phyloP scores from a whole-genome alignment of 37 sponge, comb jelly and placozoan species.

The Hormiphora californensis region DNA sequence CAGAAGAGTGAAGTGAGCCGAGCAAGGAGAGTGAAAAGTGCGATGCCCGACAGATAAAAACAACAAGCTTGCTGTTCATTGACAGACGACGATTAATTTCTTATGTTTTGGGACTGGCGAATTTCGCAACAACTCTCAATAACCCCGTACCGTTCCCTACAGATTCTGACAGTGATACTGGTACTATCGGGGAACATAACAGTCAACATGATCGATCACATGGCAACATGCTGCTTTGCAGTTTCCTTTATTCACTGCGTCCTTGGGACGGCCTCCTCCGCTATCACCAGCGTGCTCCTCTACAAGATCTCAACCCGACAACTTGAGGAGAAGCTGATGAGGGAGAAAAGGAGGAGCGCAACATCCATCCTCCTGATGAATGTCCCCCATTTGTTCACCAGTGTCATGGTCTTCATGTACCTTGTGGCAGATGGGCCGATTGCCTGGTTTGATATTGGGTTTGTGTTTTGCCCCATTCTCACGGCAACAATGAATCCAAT shows the following conservation, averaged over 20 bases:
- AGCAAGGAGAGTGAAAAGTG: too few species aligned
- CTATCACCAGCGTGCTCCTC: not conserved
- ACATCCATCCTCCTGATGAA: slow-evolving; percentile 50
- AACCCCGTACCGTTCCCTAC: not conserved
- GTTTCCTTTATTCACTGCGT: slow-evolving; percentile 28
- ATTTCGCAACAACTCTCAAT: too few species aligned
- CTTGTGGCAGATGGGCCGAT: not conserved
- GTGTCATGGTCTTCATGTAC: not conserved
- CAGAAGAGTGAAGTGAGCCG: too few species aligned
- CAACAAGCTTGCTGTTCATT: too few species aligned
- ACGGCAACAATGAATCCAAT: slow-evolving; percentile 33
- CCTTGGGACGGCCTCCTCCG: not conserved
- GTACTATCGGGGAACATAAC: not conserved
- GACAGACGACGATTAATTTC: too few species aligned
- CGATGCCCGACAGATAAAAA: too few species aligned
- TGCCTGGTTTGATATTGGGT: slow-evolving; percentile 38
- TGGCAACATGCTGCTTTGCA: not conserved
- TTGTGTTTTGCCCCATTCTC: slow-evolving; percentile 27
- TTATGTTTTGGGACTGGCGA: too few species aligned
- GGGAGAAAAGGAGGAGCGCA: not conserved
- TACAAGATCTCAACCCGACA: not conserved
- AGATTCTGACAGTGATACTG: slow-evolving; percentile 26
- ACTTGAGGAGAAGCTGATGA: not conserved
- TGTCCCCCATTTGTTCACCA: slow-evolving; percentile 29
- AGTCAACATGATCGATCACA: not conserved